phyloP scores from a whole-genome alignment of 2,888 invertebrate species.

The Andrena camellia region DNA sequence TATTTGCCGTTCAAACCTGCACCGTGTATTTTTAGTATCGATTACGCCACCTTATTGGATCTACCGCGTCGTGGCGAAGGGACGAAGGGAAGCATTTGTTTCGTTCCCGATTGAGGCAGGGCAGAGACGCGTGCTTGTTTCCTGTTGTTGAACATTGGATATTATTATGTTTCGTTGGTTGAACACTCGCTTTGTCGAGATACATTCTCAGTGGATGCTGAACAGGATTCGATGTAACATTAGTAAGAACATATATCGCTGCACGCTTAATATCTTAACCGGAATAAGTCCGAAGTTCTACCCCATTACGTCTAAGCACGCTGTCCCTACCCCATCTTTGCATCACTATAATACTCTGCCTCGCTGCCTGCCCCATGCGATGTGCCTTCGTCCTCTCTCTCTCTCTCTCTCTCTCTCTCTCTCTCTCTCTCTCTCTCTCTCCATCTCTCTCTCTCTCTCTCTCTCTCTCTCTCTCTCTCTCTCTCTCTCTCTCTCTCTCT shows the following conservation, averaged over 20 bases:
- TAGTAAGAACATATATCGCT: constrained; percentile 63
- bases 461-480: constrained; percentile 25
- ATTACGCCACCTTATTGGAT: constrained; percentile 28
- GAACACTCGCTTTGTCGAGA: background rate
- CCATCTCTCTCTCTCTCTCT: background rate
- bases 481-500: constrained; percentile 54
- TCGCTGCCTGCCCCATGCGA: constrained; percentile 68
- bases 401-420: constrained; percentile 25
- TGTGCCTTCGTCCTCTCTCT: constrained; percentile 69
- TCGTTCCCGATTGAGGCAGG: background rate
- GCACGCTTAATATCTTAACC: constrained; percentile 77
- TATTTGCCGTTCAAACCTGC: constrained; percentile 52
- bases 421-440: no score
- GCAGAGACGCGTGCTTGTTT: no score
- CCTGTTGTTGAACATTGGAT: background rate
- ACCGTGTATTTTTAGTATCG: constrained; percentile 54
- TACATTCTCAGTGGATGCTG: background rate
- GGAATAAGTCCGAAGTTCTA: constrained; percentile 80
- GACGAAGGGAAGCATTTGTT: constrained; percentile 26
- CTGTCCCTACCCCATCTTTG: constrained; percentile 76
- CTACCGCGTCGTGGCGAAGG: constrained; percentile 13
- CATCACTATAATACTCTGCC: constrained; percentile 75
- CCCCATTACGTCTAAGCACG: constrained; percentile 79
- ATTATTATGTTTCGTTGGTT: background rate
- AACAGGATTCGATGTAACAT: constrained; percentile 6